A percentile compares a stretch with the other conserved stretches of the same genome.
phyloP scores from a whole-genome alignment of 2,113 vertebrate genomes.

The Poecilia latipinna region DNA sequence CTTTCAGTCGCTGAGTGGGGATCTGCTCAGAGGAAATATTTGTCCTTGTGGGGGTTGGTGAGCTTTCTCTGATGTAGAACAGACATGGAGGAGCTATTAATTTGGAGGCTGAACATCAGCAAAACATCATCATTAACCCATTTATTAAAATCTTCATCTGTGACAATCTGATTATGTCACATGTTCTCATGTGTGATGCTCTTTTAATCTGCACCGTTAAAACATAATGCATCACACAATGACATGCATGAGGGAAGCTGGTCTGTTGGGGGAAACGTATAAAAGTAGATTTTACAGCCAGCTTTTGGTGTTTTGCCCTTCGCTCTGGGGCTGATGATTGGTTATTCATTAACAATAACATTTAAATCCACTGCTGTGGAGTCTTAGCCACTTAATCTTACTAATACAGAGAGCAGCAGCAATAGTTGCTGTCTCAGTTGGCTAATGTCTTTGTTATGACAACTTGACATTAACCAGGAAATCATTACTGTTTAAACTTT shows the following conservation, averaged over 20 bases:
- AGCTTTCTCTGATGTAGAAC: neutral
- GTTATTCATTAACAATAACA: slow-evolving; percentile 23
- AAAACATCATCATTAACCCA: slow-evolving; percentile 1
- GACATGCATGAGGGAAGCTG: slow-evolving; percentile 19
- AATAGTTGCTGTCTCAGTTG: slow-evolving; percentile 3
- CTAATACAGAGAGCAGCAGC: slow-evolving; percentile 13
- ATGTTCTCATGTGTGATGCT: neutral
- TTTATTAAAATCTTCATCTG: neutral
- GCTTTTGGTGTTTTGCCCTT: neutral
- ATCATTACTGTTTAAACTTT: too few species aligned
- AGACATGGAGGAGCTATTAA: slow-evolving; percentile 28
- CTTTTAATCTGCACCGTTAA: slow-evolving; percentile 14
- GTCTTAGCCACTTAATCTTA: neutral
- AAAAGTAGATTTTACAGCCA: slow-evolving; percentile 8
- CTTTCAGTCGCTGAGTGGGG: neutral
- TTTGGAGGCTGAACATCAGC: neutral
- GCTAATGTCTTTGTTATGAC: too few species aligned
- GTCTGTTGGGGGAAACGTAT: neutral
- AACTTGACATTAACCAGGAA: too few species aligned
- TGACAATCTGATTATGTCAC: slow-evolving; percentile 10
- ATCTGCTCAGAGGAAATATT: neutral
- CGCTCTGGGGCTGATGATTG: slow-evolving; percentile 25
- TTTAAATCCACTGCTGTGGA: neutral
- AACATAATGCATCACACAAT: slow-evolving; percentile 29
- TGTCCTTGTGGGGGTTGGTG: neutral